These are phyloP conservation scores for Cephus pygmeus DNA, from an alignment of 2,888 invertebrate genomes.

Conservation along the genomic window DNA sequence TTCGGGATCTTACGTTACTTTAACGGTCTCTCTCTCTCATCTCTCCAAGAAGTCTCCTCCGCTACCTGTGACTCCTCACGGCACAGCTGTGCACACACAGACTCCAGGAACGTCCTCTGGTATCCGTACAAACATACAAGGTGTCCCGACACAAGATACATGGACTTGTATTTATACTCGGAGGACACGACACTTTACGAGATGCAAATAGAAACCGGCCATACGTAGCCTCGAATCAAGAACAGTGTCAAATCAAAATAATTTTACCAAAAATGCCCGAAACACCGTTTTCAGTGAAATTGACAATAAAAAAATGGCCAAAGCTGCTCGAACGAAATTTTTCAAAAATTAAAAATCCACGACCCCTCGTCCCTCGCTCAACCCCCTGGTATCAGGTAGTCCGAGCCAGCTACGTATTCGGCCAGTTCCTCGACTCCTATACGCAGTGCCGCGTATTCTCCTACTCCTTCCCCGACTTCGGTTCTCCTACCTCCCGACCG, in stretches of 20 bases:
- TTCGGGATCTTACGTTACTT: not conserved
- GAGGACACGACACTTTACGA: not conserved
- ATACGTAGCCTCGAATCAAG: not conserved
- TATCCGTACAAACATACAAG: not conserved
- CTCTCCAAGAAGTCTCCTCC: not conserved
- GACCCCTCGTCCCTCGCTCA: not conserved
- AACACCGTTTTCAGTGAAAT: accelerated
- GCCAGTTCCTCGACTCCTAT: not conserved
- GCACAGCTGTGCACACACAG: not conserved
- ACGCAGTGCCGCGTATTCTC: not conserved
- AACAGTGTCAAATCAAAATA: not conserved
- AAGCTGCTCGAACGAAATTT: not conserved
- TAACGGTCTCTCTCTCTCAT: not conserved
- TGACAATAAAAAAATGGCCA: accelerated
- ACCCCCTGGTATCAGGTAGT: not conserved
- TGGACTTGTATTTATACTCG: not conserved
- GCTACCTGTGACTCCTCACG: not conserved
- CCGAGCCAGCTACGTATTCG: not conserved
- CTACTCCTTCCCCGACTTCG: constrained; percentile 13
- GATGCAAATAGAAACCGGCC: not conserved
- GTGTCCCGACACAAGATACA: not conserved
- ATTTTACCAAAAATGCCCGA: not conserved
- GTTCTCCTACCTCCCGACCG: constrained; percentile 25
- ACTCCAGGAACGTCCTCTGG: not conserved
- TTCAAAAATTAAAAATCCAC: not conserved